A percentile compares a stretch with the other conserved stretches of the same genome.
phyloP scores from a whole-genome alignment of 2,797 vertebrate genomes.

The Danio tinwini region DNA sequence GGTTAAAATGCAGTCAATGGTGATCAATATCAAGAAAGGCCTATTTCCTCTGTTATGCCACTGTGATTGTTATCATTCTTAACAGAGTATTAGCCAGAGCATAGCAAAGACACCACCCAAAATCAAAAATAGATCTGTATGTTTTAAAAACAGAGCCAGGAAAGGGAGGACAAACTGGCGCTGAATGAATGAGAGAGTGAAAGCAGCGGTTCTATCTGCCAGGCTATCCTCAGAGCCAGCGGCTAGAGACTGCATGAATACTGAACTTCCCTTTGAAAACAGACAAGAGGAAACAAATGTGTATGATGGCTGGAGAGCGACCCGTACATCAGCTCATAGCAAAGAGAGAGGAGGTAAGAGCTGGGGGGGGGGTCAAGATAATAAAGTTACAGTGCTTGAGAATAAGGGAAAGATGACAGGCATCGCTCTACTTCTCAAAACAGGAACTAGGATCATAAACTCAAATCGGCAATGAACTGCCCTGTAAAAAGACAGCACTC shows the following conservation, averaged over 20 bases:
- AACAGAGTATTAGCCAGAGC: neutral
- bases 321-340: conserved; percentile 65
- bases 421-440: neutral
- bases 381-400: neutral
- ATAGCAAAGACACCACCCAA: conserved; percentile 39
- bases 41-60: neutral
- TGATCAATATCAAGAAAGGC: conserved; percentile 17
- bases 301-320: conserved; percentile 68
- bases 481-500: neutral
- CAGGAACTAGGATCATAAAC: neutral
- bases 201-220: conserved; percentile 73
- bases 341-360: neutral
- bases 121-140: conserved; percentile 69
- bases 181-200: conserved; percentile 73
- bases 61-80: no score
- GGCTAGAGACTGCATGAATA: conserved; percentile 72
- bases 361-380: no score
- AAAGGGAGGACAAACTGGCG: conserved; percentile 64
- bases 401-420: neutral
- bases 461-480: neutral
- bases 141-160: conserved; percentile 52
- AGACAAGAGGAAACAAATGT: conserved; percentile 73
- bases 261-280: conserved; percentile 71
- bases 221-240: conserved; percentile 75
- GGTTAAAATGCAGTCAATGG: conserved; percentile 8